A percentile compares a stretch with the other conserved stretches of the same genome.
phyloP scores from a whole-genome alignment of 2,113 vertebrate species.

The Lycocorax pyrrhopterus region DNA sequence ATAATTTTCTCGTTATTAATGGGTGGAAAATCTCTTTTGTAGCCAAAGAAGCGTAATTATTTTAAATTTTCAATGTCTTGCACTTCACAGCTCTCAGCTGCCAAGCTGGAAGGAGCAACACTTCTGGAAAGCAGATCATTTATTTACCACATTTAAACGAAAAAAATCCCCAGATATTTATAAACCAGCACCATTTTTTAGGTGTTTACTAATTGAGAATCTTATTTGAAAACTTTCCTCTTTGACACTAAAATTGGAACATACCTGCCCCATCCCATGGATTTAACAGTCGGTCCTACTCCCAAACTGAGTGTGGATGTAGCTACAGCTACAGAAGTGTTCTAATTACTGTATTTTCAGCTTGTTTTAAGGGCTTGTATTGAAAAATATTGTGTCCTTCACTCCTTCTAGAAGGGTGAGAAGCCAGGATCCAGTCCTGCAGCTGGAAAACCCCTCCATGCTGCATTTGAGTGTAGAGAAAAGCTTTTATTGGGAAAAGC shows the following conservation, averaged over 20 bases:
- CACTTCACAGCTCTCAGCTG: slow-evolving; percentile 68
- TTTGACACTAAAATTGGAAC: not conserved
- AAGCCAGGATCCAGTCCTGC: not conserved
- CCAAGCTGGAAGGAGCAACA: slow-evolving; percentile 48
- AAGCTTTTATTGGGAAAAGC: not conserved
- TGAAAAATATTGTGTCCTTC: not conserved
- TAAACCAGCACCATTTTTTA: not conserved
- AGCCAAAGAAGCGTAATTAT: slow-evolving; percentile 74
- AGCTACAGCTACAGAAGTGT: not conserved
- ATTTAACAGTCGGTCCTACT: not conserved
- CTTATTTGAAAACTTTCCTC: not conserved
- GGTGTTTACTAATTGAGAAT: not conserved
- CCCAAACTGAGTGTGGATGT: not conserved
- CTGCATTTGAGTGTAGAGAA: not conserved
- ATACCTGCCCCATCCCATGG: not conserved
- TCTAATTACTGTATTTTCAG: not conserved
- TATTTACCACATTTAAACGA: slow-evolving; percentile 55
- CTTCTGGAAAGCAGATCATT: slow-evolving; percentile 61
- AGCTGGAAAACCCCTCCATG: not conserved
- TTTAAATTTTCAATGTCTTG: slow-evolving; percentile 74
- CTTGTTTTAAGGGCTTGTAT: not conserved
- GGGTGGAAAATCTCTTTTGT: slow-evolving; percentile 77
- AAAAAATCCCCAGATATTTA: not conserved
- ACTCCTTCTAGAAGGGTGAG: not conserved
- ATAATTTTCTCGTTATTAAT: slow-evolving; percentile 84